Conservation (phyloP, 2,113 vertebrate species). For the Ptychochromis oligacanthus region DNA sequence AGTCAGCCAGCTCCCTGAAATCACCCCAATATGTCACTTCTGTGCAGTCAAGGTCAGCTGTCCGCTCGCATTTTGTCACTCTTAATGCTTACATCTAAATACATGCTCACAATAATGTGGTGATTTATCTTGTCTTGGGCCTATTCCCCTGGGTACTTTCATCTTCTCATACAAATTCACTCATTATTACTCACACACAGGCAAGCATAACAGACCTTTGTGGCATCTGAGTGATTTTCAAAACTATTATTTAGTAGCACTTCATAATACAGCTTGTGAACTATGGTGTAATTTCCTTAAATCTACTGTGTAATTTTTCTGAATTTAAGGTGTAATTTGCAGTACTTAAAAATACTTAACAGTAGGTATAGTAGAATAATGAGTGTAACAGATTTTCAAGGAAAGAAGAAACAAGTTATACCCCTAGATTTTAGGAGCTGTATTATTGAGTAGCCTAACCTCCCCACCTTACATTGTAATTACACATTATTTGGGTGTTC, state of each 20-base stretch:
- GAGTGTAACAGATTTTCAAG: neutral
- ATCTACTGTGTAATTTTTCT: neutral
- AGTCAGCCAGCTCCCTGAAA: conserved; percentile 55
- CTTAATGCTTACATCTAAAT: conserved; percentile 55
- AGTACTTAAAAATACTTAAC: neutral
- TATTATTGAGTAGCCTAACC: neutral
- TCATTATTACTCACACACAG: neutral
- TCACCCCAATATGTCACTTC: conserved; percentile 79
- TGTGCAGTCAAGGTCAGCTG: conserved; percentile 75
- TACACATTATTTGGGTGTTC: neutral
- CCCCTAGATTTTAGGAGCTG: neutral
- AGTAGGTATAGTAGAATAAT: neutral
- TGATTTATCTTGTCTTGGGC: conserved; percentile 37
- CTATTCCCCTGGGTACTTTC: neutral
- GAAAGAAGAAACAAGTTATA: neutral
- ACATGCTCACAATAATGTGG: conserved; percentile 30
- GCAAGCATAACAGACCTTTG: neutral
- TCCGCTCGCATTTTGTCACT: conserved; percentile 52
- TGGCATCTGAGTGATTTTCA: neutral
- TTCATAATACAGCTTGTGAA: neutral
- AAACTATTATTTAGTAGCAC: neutral
- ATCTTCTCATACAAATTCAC: conserved; percentile 21
- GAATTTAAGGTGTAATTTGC: neutral
- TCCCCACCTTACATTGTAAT: neutral
- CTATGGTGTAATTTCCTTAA: neutral